Percentiles rank a stretch among this genome's conserved stretches.
These are phyloP conservation scores for Tiaroga cobitis DNA, from an alignment of 2,797 vertebrate species.

Conservation along the genomic window DNA sequence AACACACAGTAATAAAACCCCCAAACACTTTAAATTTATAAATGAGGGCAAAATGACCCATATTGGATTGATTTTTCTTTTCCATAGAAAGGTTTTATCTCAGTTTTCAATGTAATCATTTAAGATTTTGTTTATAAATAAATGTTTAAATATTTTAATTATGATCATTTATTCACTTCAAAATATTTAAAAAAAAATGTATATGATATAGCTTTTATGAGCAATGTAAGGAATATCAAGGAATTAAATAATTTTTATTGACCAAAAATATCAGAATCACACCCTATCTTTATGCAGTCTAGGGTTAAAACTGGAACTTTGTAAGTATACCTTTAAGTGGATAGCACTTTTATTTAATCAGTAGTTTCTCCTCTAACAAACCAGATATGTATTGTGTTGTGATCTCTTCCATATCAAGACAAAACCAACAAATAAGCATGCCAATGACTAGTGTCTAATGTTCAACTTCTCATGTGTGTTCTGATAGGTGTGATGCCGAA, in stretches of 20 bases:
- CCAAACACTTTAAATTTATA: background rate
- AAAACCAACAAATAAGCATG: background rate
- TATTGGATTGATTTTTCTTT: background rate
- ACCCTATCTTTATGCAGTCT: background rate
- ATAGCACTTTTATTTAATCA: background rate
- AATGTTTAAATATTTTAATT: background rate
- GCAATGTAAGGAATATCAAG: background rate
- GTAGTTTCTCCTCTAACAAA: background rate
- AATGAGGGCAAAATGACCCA: background rate
- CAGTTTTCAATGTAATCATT: background rate
- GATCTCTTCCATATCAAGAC: background rate
- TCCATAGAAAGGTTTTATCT: background rate
- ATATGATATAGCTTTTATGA: background rate
- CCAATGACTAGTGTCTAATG: background rate
- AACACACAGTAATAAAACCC: background rate
- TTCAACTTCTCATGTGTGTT: conserved; percentile 27
- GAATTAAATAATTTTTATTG: background rate
- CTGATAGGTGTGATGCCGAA: conserved; percentile 95
- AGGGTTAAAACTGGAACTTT: conserved; percentile 17
- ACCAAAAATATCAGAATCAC: background rate
- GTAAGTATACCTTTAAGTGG: too few relatives aligned
- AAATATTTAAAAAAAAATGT: background rate
- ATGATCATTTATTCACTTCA: background rate
- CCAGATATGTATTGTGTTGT: background rate
- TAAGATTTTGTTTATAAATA: background rate